phyloP scores from a whole-genome alignment of 23 tunicate genomes.

The Corella eumyota region DNA sequence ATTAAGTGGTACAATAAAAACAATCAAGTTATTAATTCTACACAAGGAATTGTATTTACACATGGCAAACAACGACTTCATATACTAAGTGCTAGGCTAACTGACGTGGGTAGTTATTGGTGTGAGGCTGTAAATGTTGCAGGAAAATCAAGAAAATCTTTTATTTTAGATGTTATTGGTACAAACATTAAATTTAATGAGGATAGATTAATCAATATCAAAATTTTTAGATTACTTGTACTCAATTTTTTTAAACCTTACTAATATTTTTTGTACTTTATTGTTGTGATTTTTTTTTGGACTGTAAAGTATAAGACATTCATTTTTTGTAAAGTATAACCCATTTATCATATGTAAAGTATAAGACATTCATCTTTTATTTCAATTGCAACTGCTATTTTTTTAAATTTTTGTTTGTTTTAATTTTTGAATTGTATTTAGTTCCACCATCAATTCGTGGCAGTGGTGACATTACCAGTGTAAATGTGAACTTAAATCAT shows the following conservation, averaged over 20 bases:
- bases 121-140: conserved; percentile 87
- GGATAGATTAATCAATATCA: no score
- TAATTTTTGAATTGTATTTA: no score
- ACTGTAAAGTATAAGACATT: not conserved
- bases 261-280: not conserved
- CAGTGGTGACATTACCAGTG: conserved; percentile 33
- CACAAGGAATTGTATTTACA: conserved; percentile 42
- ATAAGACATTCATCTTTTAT: not conserved
- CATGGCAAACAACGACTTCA: conserved; percentile 41
- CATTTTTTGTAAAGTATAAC: not conserved
- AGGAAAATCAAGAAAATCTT: conserved; percentile 76
- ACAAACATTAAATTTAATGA: no score
- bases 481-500: conserved; percentile 42
- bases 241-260: no score
- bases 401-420: not conserved
- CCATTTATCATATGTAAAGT: not conserved
- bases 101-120: conserved; percentile 85
- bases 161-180: conserved; percentile 58
- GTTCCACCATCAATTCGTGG: conserved; percentile 56
- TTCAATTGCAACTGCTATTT: not conserved
- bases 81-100: conserved; percentile 41
- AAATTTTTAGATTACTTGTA: no score
- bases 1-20: conserved; percentile 59
- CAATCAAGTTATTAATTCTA: conserved; percentile 34
- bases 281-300: not conserved